These are phyloP conservation scores for Corythaixoides concolor DNA, from an alignment of 2,113 vertebrate species.

Conservation along the genomic window DNA sequence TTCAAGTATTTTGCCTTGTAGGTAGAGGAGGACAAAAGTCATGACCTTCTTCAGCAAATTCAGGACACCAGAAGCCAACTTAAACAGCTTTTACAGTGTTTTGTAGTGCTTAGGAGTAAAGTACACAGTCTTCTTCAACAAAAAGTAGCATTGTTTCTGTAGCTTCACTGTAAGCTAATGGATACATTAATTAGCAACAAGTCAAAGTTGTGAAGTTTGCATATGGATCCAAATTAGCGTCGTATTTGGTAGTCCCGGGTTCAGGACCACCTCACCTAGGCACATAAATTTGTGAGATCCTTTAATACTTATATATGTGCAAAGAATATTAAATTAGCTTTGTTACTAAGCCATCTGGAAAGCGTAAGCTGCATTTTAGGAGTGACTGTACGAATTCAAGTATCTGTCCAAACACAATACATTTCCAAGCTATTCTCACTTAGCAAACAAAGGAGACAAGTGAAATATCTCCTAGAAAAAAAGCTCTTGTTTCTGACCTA, in stretches of 20 bases:
- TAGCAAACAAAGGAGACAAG: background rate
- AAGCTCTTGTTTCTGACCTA: background rate
- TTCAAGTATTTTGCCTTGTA: constrained; percentile 21
- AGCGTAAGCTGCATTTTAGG: constrained; percentile 22
- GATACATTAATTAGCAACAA: background rate
- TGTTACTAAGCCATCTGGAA: constrained; percentile 43
- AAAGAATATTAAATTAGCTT: constrained; percentile 23
- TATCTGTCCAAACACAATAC: background rate
- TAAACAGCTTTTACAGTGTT: background rate
- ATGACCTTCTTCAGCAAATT: constrained; percentile 5
- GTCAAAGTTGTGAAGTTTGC: background rate
- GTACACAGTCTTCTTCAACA: background rate
- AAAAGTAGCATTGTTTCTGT: background rate
- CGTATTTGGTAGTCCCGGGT: background rate
- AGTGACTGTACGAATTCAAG: background rate
- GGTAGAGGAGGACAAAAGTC: constrained; percentile 15
- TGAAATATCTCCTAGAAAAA: background rate
- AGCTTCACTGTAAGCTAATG: background rate
- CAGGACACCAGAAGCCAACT: background rate
- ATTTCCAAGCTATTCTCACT: background rate
- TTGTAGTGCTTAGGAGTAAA: background rate
- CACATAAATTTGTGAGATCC: background rate
- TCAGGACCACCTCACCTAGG: background rate
- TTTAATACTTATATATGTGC: background rate
- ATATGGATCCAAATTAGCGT: background rate